These are phyloP conservation scores for Eremophila alpestris DNA, from an alignment of 2,797 vertebrate species.

Conservation along the genomic window DNA sequence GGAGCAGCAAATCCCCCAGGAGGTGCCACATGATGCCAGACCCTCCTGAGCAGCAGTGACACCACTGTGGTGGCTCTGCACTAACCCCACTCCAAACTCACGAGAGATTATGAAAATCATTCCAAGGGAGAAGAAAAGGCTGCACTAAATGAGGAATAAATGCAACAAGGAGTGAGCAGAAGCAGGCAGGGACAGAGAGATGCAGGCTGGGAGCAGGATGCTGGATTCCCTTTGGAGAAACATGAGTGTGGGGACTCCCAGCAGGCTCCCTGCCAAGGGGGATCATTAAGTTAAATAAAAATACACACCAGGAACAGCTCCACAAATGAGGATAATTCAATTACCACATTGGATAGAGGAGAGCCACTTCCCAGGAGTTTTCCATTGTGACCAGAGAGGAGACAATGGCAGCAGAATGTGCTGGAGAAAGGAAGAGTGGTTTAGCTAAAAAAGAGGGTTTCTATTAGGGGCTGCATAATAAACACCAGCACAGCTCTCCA, in stretches of 20 bases:
- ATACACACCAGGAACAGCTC: constrained; percentile 49
- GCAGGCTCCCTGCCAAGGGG: constrained; percentile 60
- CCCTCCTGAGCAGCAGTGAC: not conserved
- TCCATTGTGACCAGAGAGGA: constrained; percentile 39
- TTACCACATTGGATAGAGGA: constrained; percentile 48
- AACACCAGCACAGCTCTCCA: constrained; percentile 31
- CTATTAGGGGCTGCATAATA: constrained; percentile 44
- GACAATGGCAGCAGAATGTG: constrained; percentile 23
- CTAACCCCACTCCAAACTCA: not conserved
- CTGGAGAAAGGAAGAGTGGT: constrained; percentile 35
- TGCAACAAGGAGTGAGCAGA: not conserved
- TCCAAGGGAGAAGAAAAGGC: not conserved
- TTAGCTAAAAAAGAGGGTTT: not conserved
- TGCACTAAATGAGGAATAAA: not conserved
- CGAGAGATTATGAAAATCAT: not conserved
- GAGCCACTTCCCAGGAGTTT: constrained; percentile 56
- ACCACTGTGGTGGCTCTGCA: not conserved
- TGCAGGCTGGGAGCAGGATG: constrained; percentile 8
- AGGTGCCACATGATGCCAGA: not conserved
- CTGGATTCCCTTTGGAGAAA: constrained; percentile 44
- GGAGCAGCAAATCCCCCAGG: not conserved
- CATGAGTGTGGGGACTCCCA: constrained; percentile 45
- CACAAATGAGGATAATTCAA: constrained; percentile 68
- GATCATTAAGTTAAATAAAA: constrained; percentile 67
- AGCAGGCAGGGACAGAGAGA: constrained; percentile 13